phyloP scores from a whole-genome alignment of 1,140 invertebrate species.

The Drosophila quadrilineata region DNA sequence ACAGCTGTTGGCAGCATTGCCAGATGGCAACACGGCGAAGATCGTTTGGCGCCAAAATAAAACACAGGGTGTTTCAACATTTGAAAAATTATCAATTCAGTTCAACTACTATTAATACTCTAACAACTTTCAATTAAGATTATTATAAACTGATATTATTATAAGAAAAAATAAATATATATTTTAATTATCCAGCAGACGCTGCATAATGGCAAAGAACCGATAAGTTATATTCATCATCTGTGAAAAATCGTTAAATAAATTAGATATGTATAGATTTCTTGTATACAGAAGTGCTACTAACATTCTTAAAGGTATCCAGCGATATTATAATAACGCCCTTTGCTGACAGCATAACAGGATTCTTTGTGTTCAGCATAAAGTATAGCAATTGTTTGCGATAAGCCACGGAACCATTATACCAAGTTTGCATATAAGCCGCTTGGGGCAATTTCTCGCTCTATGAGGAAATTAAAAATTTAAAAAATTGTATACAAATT shows the following conservation, averaged over 20 bases:
- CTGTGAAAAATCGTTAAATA: not conserved
- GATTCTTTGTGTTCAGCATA: conserved; percentile 18
- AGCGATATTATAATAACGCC: conserved; percentile 35
- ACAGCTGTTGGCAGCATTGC: conserved; percentile 53
- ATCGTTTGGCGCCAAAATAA: no score
- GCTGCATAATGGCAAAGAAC: conserved; percentile 10
- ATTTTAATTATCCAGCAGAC: conserved; percentile 2
- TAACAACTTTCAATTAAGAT: no score
- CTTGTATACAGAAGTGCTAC: not conserved
- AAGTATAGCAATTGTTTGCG: conserved; percentile 26
- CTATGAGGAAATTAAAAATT: conserved; percentile 1
- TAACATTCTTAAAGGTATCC: conserved; percentile 49
- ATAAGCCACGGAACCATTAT: conserved; percentile 22
- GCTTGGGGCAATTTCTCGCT: conserved; percentile 25
- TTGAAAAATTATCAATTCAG: no score
- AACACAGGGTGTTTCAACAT: no score
- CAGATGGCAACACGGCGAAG: conserved; percentile 15
- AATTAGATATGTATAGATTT: rapidly evolving
- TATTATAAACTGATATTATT: no score
- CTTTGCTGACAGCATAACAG: conserved; percentile 31
- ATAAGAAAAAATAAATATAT: no score
- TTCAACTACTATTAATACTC: no score
- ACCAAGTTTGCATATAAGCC: conserved; percentile 38
- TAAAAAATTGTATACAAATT: not conserved
- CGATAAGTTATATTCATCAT: conserved; percentile 42